phyloP scores from a whole-genome alignment of 2,113 vertebrate species.

The Datnioides undecimradiatus region DNA sequence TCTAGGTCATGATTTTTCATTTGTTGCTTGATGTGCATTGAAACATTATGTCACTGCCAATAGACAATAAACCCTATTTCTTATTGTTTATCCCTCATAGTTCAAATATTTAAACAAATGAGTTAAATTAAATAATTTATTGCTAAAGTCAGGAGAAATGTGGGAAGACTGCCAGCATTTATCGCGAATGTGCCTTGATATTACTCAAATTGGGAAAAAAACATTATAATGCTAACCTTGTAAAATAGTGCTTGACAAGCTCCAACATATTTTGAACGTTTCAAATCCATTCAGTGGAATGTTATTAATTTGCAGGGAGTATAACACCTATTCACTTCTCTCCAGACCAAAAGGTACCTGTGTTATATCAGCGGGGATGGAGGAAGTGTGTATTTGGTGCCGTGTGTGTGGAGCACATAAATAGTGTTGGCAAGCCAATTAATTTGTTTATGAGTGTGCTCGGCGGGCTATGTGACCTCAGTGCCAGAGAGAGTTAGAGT shows the following conservation, averaged over 20 bases:
- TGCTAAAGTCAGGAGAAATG: neutral
- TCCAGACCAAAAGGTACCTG: conserved; percentile 29
- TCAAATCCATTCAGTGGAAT: conserved; percentile 21
- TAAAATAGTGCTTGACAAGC: neutral
- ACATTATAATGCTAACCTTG: neutral
- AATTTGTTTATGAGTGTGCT: conserved; percentile 78
- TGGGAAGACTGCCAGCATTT: neutral
- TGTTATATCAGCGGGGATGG: conserved; percentile 1
- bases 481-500: conserved; percentile 69
- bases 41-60: neutral
- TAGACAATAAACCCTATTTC: neutral
- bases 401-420: conserved; percentile 51
- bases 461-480: conserved; percentile 68
- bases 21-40: neutral
- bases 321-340: conserved; percentile 25
- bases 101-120: neutral
- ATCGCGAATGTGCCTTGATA: neutral
- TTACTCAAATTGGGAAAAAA: neutral
- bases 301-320: conserved; percentile 27
- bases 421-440: conserved; percentile 73
- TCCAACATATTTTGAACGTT: neutral
- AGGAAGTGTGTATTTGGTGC: conserved; percentile 43
- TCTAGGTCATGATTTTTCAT: neutral
- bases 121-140: neutral
- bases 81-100: neutral